phyloP scores from a whole-genome alignment of 2,888 invertebrate genomes.

The Epinotia nisella region DNA sequence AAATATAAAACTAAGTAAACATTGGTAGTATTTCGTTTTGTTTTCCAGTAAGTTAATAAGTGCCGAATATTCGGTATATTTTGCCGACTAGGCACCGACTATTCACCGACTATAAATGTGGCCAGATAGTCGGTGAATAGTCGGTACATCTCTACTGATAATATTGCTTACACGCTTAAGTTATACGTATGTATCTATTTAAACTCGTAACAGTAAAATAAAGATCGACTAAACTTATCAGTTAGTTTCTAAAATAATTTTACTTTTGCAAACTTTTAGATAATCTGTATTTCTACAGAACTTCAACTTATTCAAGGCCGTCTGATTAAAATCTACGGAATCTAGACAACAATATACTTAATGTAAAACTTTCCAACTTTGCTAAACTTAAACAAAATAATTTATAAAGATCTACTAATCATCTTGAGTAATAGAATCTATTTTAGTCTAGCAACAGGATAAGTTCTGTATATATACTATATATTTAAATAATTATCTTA shows the following conservation, averaged over 20 bases:
- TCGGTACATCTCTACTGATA: no score
- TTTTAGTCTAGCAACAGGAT: not conserved
- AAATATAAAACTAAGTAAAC: no score
- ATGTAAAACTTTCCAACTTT: not conserved
- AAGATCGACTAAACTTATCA: not conserved
- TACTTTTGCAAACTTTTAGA: not conserved
- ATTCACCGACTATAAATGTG: no score
- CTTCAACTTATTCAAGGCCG: not conserved
- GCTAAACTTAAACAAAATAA: not conserved
- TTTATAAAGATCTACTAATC: no score
- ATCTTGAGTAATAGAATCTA: not conserved
- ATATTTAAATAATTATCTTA: no score
- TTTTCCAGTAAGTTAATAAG: no score
- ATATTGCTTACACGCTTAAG: no score
- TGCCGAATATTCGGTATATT: no score
- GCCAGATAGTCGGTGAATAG: no score
- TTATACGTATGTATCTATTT: not conserved
- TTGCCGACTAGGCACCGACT: no score
- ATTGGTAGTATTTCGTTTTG: no score
- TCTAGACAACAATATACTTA: conserved; percentile 6
- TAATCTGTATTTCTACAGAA: not conserved
- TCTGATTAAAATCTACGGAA: not conserved
- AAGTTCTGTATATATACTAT: no score
- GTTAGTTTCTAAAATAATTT: not conserved
- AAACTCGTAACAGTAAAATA: not conserved